A percentile compares a stretch with the other conserved stretches of the same genome.
Evolutionary conservation across 2,797 vertebrate species (phyloP).

Genomic region (Triplophysa yarkandensis): DNA sequence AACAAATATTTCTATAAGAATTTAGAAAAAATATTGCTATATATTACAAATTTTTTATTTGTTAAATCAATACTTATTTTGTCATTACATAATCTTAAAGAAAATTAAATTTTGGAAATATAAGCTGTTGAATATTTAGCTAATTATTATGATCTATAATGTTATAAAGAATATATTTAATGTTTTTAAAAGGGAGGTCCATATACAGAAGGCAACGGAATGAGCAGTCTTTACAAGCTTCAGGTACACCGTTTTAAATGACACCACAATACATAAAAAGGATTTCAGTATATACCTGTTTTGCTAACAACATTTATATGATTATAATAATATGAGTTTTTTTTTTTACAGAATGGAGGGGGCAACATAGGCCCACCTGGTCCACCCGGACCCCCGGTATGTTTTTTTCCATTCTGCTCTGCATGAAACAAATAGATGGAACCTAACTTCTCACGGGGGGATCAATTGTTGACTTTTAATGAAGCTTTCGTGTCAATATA

Average conservation of each 20-base stretch:
- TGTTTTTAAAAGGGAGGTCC: conserved; percentile 80
- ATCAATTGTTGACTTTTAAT: conserved; percentile 21
- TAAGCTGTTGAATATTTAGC: too few species aligned
- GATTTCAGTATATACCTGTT: neutral
- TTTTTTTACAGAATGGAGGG: conserved; percentile 80
- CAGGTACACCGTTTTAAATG: conserved; percentile 81
- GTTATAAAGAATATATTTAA: too few species aligned
- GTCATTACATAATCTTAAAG: too few species aligned
- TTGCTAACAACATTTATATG: neutral
- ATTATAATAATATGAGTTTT: neutral
- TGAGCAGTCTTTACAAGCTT: conserved; percentile 97
- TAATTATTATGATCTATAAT: too few species aligned
- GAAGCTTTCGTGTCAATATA: conserved; percentile 20
- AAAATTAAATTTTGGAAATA: too few species aligned
- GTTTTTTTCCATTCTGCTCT: conserved; percentile 53
- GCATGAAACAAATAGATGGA: neutral
- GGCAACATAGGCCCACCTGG: conserved; percentile 82
- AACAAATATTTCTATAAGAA: too few species aligned
- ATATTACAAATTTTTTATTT: too few species aligned
- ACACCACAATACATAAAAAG: neutral
- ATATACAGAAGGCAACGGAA: conserved; percentile 88
- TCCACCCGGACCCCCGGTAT: conserved; percentile 88
- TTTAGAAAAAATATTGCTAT: too few species aligned
- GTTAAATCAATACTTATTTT: too few species aligned
- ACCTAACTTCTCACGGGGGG: conserved; percentile 6